Conservation (phyloP, 1,140 invertebrate genomes). For the Drosophila fuyamai region DNA sequence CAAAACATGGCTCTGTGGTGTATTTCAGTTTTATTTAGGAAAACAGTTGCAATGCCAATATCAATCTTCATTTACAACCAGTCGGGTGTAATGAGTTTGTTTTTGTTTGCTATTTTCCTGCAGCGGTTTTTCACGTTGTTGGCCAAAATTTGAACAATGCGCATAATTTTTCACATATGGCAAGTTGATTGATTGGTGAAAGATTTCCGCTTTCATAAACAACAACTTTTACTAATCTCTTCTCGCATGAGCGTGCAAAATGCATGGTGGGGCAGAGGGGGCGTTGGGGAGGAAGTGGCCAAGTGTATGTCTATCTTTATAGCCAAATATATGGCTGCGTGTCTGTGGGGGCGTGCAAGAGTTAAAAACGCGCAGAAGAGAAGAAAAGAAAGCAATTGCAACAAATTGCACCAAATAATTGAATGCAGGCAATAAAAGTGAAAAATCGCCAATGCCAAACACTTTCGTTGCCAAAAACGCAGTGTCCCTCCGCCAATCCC, state of each 20-base stretch:
- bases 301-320: neutral
- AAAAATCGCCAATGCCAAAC: constrained; percentile 48
- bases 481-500: neutral
- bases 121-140: constrained; percentile 5
- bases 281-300: neutral
- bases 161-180: constrained; percentile 56
- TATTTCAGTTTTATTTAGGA: neutral
- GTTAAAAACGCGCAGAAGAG: neutral
- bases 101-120: constrained; percentile 17
- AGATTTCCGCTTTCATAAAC: constrained; percentile 80
- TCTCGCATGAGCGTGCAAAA: constrained; percentile 51
- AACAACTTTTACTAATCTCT: constrained; percentile 67
- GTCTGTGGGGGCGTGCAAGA: constrained; percentile 13
- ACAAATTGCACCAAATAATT: constrained; percentile 60
- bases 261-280: constrained; percentile 3
- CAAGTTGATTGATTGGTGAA: constrained; percentile 73
- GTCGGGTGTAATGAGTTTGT: constrained; percentile 1
- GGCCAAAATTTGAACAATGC: constrained; percentile 41
- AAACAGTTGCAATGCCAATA: neutral
- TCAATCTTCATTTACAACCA: constrained; percentile 13
- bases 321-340: constrained; percentile 12
- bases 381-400: constrained; percentile 60
- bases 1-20: neutral
- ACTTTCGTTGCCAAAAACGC: constrained; percentile 72
- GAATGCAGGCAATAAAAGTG: constrained; percentile 58